phyloP scores from a whole-genome alignment of 2,797 vertebrate species.

The Takifugu ocellatus region DNA sequence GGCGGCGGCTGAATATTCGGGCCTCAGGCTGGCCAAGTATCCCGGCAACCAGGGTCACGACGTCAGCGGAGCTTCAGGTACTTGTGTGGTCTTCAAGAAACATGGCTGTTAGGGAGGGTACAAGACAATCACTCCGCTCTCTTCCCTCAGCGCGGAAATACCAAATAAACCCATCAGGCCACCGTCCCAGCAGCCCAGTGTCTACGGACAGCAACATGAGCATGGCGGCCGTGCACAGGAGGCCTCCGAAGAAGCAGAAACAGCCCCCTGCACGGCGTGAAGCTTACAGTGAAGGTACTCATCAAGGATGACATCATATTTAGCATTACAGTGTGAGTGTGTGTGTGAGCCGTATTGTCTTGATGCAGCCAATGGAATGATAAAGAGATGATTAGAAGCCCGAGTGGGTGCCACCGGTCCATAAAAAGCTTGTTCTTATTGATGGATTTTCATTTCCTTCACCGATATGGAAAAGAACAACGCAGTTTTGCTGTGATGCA shows the following conservation, averaged over 20 bases:
- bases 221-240: slow-evolving; percentile 90
- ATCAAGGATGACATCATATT: not conserved
- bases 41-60: slow-evolving; percentile 72
- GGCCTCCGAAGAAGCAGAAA: slow-evolving; percentile 94
- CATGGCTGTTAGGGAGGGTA: not conserved
- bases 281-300: slow-evolving; percentile 87
- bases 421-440: slow-evolving; percentile 48
- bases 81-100: not conserved
- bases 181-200: slow-evolving; percentile 90
- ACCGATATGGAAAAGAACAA: slow-evolving; percentile 25
- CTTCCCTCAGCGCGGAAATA: slow-evolving; percentile 85
- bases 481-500: slow-evolving; percentile 35
- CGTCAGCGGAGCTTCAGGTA: slow-evolving; percentile 62
- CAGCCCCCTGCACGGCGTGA: slow-evolving; percentile 91
- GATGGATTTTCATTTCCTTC: slow-evolving; percentile 23
- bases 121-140: not conserved
- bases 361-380: not conserved
- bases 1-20: slow-evolving; percentile 93
- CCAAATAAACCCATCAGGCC: slow-evolving; percentile 86
- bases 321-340: too few species aligned
- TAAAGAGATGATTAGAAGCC: slow-evolving; percentile 13
- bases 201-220: slow-evolving; percentile 98
- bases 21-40: slow-evolving; percentile 87
- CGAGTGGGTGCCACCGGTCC: slow-evolving; percentile 19
- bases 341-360: too few species aligned